Base-by-base conservation (phyloP, 2,113 vertebrate species). In the Pteruthius melanotis region DNA sequence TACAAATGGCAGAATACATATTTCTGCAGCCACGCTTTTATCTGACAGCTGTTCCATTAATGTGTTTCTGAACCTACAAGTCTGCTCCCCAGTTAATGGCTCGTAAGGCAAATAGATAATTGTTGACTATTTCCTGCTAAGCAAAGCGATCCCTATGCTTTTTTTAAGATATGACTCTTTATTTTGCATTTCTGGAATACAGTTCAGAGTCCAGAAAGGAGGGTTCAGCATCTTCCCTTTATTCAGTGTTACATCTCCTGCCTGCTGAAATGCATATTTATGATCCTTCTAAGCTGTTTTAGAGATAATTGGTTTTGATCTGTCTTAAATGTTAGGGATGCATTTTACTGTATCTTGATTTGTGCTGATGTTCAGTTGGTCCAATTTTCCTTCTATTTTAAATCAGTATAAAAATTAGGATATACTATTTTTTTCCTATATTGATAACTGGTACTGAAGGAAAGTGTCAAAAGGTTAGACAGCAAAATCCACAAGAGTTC, bases 31-130 rank as follows among this genome's bases (percentile, higher is more conserved):
- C 64, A 39, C 66, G 39, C 60, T 94, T 30, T 95, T 56, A 80
- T 74, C 72, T 87, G 92, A 76, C 95, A 97, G 83, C 89, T 95
- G 76, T 83, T 94, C 86, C 70, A 79, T 94, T 93, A 96, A 81
- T 3, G 11, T 84, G 11, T 77, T 57, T 82, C 50, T 90, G 92
- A 97, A 94, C 63, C 69, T 66, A n/a, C 53, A 47, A 78, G 49
- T 39, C 76, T 77, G 54, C 63, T 77, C 50, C 39, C 66, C 72
- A 79, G 56, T 80, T 93, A 95, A 93, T 85, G 76, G 54, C 82
- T 95, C 59, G 39, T 70, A 63, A 91, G 89, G 66, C 79, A 83
- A 71, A 77, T 13, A 79, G 15, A 27, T 72, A 89, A 91, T 89
- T 91, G 87, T 86, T 90, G 74, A 78, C 52, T 81, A 16, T 65